These are phyloP conservation scores for Diaphora mendica DNA, from an alignment of 2,888 invertebrate genomes.

Conservation along the genomic window DNA sequence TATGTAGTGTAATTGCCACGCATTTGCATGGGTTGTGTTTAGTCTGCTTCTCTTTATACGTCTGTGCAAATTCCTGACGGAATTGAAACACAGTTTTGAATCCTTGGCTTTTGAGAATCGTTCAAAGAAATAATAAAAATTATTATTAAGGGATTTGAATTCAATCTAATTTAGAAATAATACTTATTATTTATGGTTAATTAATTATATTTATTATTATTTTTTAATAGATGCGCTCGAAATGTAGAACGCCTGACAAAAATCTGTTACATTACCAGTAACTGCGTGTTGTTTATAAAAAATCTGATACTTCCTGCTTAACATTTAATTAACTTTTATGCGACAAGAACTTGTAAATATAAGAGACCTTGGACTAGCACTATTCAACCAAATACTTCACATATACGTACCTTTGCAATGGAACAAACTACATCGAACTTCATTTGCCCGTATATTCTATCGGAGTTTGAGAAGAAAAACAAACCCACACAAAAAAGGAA, in stretches of 20 bases:
- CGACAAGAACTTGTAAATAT: not conserved
- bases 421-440: slow-evolving; percentile 36
- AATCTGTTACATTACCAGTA: not conserved
- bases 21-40: too few species aligned
- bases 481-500: slow-evolving; percentile 44
- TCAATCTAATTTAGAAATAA: not conserved
- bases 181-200: not conserved
- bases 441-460: slow-evolving; percentile 49
- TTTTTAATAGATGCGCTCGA: not conserved
- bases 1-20: too few species aligned
- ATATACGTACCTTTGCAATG: slow-evolving; percentile 18
- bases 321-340: too few species aligned
- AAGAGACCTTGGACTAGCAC: not conserved
- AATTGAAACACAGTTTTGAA: not conserved
- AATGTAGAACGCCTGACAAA: not conserved
- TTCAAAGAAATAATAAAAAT: not conserved
- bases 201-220: too few species aligned
- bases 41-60: too few species aligned
- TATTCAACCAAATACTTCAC: slow-evolving; percentile 7
- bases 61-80: not conserved
- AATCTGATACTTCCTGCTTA: too few species aligned
- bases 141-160: not conserved
- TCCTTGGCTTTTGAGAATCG: not conserved
- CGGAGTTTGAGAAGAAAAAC: slow-evolving; percentile 45
- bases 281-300: not conserved